A percentile compares a stretch with the other conserved stretches of the same genome.
Conservation (phyloP, 2,797 vertebrate genomes). For the Onychomys arenicola region DNA sequence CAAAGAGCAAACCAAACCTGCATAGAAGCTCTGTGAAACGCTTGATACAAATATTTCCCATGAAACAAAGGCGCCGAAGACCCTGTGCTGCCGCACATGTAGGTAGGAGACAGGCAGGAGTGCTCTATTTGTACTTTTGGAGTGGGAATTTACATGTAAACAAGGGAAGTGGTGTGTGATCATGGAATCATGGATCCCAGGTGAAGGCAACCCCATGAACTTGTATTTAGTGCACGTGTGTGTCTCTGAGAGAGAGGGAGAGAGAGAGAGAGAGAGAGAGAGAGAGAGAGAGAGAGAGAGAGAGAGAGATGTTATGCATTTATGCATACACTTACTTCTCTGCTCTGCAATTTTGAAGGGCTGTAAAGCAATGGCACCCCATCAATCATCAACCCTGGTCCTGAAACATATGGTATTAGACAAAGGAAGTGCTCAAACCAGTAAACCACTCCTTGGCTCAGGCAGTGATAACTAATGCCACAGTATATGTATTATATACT, state of each 20-base stretch:
- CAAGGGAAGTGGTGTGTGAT: not conserved
- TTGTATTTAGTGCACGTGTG: too few relatives aligned
- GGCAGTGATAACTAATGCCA: not conserved
- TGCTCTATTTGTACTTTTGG: not conserved
- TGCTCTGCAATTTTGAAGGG: not conserved
- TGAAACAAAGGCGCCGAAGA: not conserved
- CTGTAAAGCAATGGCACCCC: not conserved
- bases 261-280: not conserved
- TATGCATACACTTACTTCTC: not conserved
- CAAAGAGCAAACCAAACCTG: not conserved
- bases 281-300: not conserved
- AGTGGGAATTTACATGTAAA: not conserved
- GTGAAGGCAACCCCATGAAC: not conserved
- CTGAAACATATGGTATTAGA: not conserved
- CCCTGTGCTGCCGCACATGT: not conserved
- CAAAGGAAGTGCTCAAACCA: not conserved
- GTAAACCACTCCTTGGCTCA: not conserved
- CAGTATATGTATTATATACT: not conserved
- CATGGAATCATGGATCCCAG: not conserved
- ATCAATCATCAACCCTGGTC: not conserved
- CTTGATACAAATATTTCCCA: not conserved
- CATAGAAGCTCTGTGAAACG: not conserved
- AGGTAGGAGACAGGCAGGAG: not conserved
- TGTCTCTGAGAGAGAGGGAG: too few relatives aligned
- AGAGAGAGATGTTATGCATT: not conserved